Conservation (phyloP, 2,113 vertebrate genomes). For the Calyptomena viridis region DNA sequence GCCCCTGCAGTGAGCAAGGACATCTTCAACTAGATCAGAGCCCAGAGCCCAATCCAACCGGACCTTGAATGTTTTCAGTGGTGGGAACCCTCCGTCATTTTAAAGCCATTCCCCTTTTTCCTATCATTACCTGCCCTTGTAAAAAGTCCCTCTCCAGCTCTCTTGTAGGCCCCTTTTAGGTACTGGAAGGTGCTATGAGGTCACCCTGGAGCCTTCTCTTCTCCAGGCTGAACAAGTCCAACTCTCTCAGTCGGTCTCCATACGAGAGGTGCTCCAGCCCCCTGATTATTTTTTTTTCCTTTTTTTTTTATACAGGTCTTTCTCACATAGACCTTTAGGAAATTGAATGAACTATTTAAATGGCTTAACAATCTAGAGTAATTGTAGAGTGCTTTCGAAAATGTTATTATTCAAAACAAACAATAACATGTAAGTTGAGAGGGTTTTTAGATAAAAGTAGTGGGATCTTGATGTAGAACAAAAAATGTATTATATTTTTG, state of each 20-base stretch:
- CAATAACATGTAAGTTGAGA: neutral
- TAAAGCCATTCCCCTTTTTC: neutral
- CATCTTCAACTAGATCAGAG: neutral
- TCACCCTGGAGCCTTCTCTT: neutral
- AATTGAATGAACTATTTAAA: neutral
- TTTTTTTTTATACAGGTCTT: neutral
- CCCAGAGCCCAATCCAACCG: neutral
- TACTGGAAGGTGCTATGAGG: too few relatives aligned
- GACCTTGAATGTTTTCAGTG: neutral
- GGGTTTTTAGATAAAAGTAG: neutral
- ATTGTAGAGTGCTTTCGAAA: neutral
- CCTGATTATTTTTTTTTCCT: neutral
- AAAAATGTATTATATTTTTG: neutral
- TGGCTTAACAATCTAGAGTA: neutral
- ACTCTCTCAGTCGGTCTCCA: neutral
- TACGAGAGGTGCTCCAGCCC: fast-evolving
- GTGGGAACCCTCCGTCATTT: neutral
- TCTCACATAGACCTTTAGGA: neutral
- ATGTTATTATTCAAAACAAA: neutral
- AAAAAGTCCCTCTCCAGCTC: neutral
- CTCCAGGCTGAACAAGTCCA: neutral
- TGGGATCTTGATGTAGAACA: neutral
- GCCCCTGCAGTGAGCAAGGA: neutral
- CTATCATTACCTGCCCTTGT: neutral
- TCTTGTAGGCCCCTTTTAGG: neutral